Conservation (phyloP, 2,888 invertebrate species). For the Patella pellucida region DNA sequence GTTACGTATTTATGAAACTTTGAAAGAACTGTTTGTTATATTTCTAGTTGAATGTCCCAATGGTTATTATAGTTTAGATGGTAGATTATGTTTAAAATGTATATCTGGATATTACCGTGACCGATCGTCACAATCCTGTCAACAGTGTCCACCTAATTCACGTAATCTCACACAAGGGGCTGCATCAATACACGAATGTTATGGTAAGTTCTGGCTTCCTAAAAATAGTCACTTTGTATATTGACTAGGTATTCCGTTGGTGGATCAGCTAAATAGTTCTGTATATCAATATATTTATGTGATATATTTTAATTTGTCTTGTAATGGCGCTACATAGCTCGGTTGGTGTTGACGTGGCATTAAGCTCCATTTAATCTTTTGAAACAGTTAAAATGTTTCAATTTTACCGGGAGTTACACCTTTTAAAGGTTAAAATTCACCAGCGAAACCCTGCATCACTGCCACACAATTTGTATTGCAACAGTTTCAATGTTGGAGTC, state of each 20-base stretch:
- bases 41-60: constrained; percentile 34
- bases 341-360: neutral
- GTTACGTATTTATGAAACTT: no score
- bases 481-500: no score
- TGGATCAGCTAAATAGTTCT: no score
- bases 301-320: no score
- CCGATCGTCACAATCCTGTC: constrained; percentile 31
- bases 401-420: neutral
- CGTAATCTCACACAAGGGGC: constrained; percentile 39
- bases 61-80: constrained; percentile 36
- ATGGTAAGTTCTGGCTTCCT: constrained; percentile 38
- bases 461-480: no score
- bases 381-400: constrained; percentile 1
- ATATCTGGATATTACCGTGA: constrained; percentile 39
- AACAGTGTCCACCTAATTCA: constrained; percentile 39
- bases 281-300: no score
- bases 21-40: no score
- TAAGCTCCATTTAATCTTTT: neutral
- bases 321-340: neutral
- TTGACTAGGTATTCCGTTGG: no score
- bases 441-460: no score
- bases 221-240: no score
- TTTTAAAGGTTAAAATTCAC: no score
- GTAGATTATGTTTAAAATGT: constrained; percentile 41
- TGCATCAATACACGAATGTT: constrained; percentile 38